Base-by-base conservation (phyloP, 2,113 vertebrate genomes). In the Halichoeres trimaculatus region DNA sequence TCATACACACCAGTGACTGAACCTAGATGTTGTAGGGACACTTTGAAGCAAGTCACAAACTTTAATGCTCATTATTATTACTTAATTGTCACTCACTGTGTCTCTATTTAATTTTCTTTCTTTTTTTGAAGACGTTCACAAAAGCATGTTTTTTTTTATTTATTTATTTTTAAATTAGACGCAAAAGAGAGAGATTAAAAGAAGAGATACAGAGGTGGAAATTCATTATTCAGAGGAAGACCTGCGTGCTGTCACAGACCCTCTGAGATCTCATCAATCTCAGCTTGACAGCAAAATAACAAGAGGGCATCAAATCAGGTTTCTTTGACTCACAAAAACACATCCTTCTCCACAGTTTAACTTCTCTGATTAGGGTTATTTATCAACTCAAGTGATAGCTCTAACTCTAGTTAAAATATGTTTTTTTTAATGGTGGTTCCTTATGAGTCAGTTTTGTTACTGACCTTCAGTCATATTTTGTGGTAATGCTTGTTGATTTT, bases 231-330 rank as follows among this genome's bases (percentile, higher is more conserved):
- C 40, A 45, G 23, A 73, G 14, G 1, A 23, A 35, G 63, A 60
- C 22, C 36, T 40, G 43, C 7, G 52, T 13, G 17, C 22, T 75
- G 58, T 82, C 84, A 69, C 40, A 57, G 56, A 64, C 3, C 17
- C 7, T 76, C 23, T 53, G 30, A 55, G 60, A 66, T 34, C 40
- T 57, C 63, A 76, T 76, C 56, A 26, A 22, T 75, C 78, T 71
- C 41, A 48, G 56, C 54, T 57, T 60, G 69, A 52, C 55, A 45
- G 64, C 2, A 62, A 34, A 56, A 70, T 48, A 30, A 66, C 52
- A 16, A 22, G 20, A 66, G 35, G 16, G 26, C 63, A 36, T 63
- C 58, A 41, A 36, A 14, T 47, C 66, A 56, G 2, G 1, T 26
- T 19, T 67, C 24, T 13, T 67, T 23, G 23, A 61, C 8, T 40